A percentile compares a stretch with the other conserved stretches of the same genome.
These are phyloP conservation scores for Tenebrosternarchus preto DNA, from an alignment of 2,113 vertebrate genomes.

Conservation along the genomic window DNA sequence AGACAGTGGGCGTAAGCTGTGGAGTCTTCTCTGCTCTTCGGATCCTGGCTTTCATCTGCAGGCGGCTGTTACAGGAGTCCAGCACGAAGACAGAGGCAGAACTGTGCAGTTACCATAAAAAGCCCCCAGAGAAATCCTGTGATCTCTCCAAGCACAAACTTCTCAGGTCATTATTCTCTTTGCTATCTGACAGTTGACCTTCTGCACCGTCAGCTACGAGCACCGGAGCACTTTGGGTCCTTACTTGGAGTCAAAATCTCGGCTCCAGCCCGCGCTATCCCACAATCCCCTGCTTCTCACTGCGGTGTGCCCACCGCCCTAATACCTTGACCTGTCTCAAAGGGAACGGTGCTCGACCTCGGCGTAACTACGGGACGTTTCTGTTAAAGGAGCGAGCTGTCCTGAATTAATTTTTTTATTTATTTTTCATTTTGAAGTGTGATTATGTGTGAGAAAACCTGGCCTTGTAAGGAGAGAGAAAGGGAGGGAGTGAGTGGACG, in stretches of 20 bases:
- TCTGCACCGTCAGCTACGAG: slow-evolving; percentile 27
- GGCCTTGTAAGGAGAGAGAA: no score
- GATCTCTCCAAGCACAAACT: neutral
- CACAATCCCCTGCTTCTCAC: slow-evolving; percentile 13
- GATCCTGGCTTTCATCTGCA: slow-evolving; percentile 8
- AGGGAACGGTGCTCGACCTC: slow-evolving; percentile 11
- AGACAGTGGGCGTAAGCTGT: neutral
- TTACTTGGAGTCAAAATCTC: slow-evolving; percentile 13
- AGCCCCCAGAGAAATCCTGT: neutral
- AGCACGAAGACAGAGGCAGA: slow-evolving; percentile 1
- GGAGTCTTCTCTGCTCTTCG: slow-evolving; percentile 23
- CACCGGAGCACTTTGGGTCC: neutral
- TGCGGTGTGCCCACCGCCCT: neutral
- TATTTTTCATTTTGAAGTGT: no score
- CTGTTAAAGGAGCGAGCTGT: no score
- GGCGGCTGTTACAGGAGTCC: neutral
- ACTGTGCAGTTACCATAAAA: neutral
- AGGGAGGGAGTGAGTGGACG: no score
- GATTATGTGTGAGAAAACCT: no score
- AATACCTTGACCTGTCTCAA: neutral
- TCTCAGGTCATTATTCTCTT: no score
- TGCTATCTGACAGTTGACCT: slow-evolving; percentile 20
- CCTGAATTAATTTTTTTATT: neutral
- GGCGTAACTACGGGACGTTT: no score
- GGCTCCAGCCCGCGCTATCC: slow-evolving; percentile 13